These are phyloP conservation scores for Sylvietta virens DNA, from an alignment of 2,113 vertebrate genomes.

Conservation along the genomic window DNA sequence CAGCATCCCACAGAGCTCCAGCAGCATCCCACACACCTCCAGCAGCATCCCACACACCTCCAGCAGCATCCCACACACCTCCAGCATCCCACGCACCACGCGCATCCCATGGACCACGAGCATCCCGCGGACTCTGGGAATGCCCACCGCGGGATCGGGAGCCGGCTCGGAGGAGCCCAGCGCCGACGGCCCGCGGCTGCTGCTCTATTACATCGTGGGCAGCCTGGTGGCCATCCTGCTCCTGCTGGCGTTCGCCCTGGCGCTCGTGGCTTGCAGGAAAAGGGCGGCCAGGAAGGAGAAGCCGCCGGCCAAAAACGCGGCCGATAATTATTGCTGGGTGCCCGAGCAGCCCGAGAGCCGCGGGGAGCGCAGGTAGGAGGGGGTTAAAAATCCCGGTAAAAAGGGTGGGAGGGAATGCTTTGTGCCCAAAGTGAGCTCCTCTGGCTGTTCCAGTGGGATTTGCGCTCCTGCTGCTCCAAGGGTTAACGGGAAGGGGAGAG, in stretches of 20 bases:
- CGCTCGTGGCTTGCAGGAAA: conserved; percentile 60
- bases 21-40: background rate
- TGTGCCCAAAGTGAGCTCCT: background rate
- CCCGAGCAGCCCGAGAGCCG: conserved; percentile 53
- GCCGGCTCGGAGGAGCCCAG: background rate
- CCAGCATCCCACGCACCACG: background rate
- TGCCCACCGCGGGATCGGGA: accelerated
- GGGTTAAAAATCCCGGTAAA: background rate
- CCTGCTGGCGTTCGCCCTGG: conserved; percentile 66
- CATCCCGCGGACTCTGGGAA: background rate
- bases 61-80: accelerated
- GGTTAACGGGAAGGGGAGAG: background rate
- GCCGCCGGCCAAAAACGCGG: conserved; percentile 23
- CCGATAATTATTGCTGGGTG: conserved; percentile 75
- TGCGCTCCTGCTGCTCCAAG: background rate
- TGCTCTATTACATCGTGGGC: conserved; percentile 74
- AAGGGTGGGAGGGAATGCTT: background rate
- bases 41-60: accelerated
- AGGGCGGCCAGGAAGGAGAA: conserved; percentile 44
- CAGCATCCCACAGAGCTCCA: background rate
- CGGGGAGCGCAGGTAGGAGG: conserved; percentile 54
- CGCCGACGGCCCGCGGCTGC: conserved; percentile 45
- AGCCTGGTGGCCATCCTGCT: conserved; percentile 67
- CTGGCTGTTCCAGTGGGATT: background rate
- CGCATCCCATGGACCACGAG: background rate